phyloP scores from a whole-genome alignment of 2,888 invertebrate species.

The Cataglyphis albicans region DNA sequence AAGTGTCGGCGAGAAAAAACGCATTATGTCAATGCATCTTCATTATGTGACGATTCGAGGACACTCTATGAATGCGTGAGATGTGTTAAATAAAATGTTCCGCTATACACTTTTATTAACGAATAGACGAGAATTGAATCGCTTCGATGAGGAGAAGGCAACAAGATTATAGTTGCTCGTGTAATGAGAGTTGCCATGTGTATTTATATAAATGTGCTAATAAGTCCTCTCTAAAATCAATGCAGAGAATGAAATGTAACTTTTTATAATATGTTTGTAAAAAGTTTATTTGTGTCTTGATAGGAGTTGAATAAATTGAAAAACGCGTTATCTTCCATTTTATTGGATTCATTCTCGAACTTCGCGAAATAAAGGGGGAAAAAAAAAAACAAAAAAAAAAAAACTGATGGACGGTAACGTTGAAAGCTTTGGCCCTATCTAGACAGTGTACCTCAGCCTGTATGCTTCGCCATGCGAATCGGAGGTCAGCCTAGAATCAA shows the following conservation, averaged over 20 bases:
- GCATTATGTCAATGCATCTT: not conserved
- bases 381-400: conserved; percentile 36
- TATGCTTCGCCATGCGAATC: conserved; percentile 70
- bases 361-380: not conserved
- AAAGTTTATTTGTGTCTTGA: not conserved
- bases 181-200: not conserved
- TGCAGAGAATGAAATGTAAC: not conserved
- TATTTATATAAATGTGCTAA: not conserved
- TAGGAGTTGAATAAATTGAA: conserved; percentile 30
- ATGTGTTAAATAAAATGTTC: conserved; percentile 30
- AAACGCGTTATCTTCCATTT: conserved; percentile 26
- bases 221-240: not conserved
- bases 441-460: conserved; percentile 49
- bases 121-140: conserved; percentile 2
- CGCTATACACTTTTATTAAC: conserved; percentile 20
- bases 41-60: not conserved
- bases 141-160: not conserved
- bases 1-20: no score
- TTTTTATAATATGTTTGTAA: conserved; percentile 26
- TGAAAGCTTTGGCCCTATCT: conserved; percentile 48
- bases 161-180: not conserved
- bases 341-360: conserved; percentile 40
- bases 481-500: conserved; percentile 78
- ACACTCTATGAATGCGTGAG: conserved; percentile 3
- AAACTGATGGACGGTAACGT: conserved; percentile 1